Conservation (phyloP, 2,888 invertebrate genomes). For the Phlogophora meticulosa region DNA sequence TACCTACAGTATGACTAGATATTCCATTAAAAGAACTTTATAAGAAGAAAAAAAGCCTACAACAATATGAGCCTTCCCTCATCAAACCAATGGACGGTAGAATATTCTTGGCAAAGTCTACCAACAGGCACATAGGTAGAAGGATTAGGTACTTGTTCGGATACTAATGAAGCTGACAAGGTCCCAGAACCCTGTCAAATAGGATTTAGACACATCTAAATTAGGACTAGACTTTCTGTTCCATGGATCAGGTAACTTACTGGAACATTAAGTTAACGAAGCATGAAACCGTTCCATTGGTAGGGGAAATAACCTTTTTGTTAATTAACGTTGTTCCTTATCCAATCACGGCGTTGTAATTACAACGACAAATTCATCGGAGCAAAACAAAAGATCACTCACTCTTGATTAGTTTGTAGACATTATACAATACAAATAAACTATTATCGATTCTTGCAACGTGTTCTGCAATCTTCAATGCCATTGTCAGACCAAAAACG, state of each 20-base stretch:
- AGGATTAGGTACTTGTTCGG: no score
- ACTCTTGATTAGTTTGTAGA: constrained; percentile 48
- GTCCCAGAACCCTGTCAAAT: background rate
- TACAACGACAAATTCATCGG: constrained; percentile 37
- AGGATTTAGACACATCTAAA: background rate
- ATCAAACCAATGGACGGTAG: no score
- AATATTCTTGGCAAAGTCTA: no score
- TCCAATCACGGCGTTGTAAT: constrained; percentile 21
- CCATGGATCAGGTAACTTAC: constrained; percentile 4
- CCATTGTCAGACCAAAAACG: constrained; percentile 73
- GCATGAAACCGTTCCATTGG: constrained; percentile 17
- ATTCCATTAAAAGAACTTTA: no score
- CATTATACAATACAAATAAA: constrained; percentile 61
- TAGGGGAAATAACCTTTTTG: background rate
- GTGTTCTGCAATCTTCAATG: constrained; percentile 72
- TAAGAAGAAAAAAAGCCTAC: no score
- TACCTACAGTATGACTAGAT: no score
- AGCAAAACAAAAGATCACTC: constrained; percentile 34
- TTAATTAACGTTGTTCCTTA: background rate
- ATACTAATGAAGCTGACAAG: background rate
- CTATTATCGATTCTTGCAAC: constrained; percentile 61
- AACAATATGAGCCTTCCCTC: no score
- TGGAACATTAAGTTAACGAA: constrained; percentile 34
- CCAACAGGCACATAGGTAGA: no score
- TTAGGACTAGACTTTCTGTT: background rate